Evolutionary conservation across 2,113 vertebrate species (phyloP), one percentile per base, ranked within the genome.

Genomic region (Pelvicachromis taeniatus): DNA sequence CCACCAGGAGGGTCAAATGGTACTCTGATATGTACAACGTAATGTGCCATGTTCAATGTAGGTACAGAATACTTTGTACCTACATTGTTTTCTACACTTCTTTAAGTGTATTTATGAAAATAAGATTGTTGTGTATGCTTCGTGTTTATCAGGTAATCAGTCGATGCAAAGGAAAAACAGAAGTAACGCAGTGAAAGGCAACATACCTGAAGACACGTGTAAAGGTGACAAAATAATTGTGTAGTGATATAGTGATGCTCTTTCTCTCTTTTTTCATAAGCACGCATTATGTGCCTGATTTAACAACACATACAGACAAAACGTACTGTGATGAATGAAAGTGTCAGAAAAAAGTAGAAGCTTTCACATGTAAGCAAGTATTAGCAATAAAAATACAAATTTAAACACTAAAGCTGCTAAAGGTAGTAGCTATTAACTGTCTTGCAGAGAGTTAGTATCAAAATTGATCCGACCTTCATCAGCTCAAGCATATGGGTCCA

Each of bases 21-120:
- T 61, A 61, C 58, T 0, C n/a, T 35, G 31, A 35, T 19, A 61
- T 35, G 58, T 61, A 0, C 58, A 0, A 35, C n/a, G 31, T 35
- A 35, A 61, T 35, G 58, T 61, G 0, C 5, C 19, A 35, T 35
- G 31, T 61, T 29, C 5, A 2, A 33, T 0, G 1, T 33, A 33
- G 29, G 16, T 61, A 61, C 31, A 61, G 58, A 35, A 61, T 61
- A 61, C 58, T 61, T 35, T 61, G 58, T 61, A 65, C 6, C 33
- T 65, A 65, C 59, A 38, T n/a, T 38, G 59, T 63, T 63, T 21
- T 63, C 0, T 21, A 65, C 33, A n/a, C 9, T 2, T 10, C 4
- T 63, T 35, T 2, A n/a, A 35, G 12, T 38, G 17, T 38, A 11
- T 63, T 63, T 21, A 38, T 38, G 7, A 63, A 1, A 63, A 38